Evolutionary conservation across 1,140 invertebrate species (phyloP).

Genomic region (Meloidogyne hapla): DNA sequence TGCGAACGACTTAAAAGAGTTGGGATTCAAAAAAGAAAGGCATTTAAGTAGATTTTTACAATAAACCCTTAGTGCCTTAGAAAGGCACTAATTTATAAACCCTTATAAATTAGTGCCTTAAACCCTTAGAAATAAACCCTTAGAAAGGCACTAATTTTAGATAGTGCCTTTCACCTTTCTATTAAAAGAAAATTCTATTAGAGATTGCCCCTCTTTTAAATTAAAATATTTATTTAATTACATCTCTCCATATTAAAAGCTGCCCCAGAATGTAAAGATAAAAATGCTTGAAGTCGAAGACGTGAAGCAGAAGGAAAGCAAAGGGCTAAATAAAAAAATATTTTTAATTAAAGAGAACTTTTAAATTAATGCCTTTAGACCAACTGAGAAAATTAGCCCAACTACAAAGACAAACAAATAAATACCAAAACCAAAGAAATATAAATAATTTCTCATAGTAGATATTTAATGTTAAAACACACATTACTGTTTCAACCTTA

Average conservation of each 20-base stretch:
- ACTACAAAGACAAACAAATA: constrained; percentile 61
- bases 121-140: too few species aligned
- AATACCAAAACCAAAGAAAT: constrained; percentile 66
- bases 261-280: constrained; percentile 41
- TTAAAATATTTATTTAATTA: neutral
- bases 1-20: constrained; percentile 42
- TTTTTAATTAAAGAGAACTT: constrained; percentile 13
- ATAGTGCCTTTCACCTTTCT: too few species aligned
- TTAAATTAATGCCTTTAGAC: constrained; percentile 31
- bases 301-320: constrained; percentile 41
- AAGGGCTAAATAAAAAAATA: constrained; percentile 16
- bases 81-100: too few species aligned
- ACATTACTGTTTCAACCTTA: constrained; percentile 64
- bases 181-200: too few species aligned
- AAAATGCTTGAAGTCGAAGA: constrained; percentile 33
- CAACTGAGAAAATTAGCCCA: constrained; percentile 52
- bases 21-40: neutral
- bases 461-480: constrained; percentile 65
- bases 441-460: constrained; percentile 66
- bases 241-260: constrained; percentile 48
- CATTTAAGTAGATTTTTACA: neutral
- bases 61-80: too few species aligned
- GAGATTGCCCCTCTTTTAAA: neutral
- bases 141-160: too few species aligned
- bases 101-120: too few species aligned